Percentiles rank a stretch among this genome's conserved stretches.
phyloP scores from a whole-genome alignment of 2,797 vertebrate genomes.

The Hozukius guyotensis region DNA sequence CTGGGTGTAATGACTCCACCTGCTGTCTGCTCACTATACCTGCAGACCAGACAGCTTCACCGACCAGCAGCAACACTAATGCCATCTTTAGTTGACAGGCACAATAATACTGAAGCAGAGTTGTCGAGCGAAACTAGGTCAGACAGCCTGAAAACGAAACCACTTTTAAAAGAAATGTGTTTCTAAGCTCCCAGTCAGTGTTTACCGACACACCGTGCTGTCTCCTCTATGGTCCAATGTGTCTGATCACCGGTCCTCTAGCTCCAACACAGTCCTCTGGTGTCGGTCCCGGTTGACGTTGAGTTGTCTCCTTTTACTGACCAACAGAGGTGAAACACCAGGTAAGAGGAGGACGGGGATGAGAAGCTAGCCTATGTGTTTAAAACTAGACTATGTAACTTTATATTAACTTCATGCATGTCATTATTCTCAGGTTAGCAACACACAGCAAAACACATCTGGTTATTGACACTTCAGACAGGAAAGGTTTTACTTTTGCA shows the following conservation, averaged over 20 bases:
- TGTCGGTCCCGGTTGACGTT: conserved; percentile 74
- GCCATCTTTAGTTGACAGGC: conserved; percentile 71
- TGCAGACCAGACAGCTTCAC: conserved; percentile 2
- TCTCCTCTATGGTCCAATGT: conserved; percentile 68
- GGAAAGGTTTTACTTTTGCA: neutral
- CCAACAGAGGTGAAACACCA: conserved; percentile 46
- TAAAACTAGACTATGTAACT: neutral
- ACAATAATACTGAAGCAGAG: conserved; percentile 38
- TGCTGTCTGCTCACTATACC: neutral
- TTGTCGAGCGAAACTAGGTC: conserved; percentile 62
- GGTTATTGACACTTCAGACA: neutral
- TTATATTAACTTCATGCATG: neutral
- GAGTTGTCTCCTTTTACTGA: conserved; percentile 30
- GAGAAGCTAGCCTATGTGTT: neutral
- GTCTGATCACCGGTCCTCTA: conserved; percentile 58
- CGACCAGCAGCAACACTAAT: conserved; percentile 39
- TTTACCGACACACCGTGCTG: conserved; percentile 23
- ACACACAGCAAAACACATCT: neutral
- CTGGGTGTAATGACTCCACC: conserved; percentile 21
- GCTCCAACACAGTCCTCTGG: conserved; percentile 67
- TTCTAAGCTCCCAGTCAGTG: neutral
- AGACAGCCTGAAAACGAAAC: conserved; percentile 25
- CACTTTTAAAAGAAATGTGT: neutral
- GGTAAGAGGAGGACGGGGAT: conserved; percentile 39
- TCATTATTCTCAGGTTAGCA: conserved; percentile 12